Evolutionary conservation across 2,888 invertebrate genomes (phyloP), one percentile per base, ranked within the genome.

Genomic region (Euclidia mi): DNA sequence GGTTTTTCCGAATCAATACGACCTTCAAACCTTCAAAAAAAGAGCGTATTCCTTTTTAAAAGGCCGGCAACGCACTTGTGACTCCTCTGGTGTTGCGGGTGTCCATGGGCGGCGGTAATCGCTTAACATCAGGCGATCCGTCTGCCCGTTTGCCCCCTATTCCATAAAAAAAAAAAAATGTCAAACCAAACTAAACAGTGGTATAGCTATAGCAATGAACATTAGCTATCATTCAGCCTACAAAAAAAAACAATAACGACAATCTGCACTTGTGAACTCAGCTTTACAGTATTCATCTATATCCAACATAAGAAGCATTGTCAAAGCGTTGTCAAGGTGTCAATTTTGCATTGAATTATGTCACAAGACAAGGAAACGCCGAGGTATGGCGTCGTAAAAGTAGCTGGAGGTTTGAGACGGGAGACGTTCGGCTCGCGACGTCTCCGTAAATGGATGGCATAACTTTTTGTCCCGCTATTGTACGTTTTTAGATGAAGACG

Each of bases 331-430:
- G 68, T 68, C 72, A 60, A 60, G 17, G 44, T 72, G 71, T 69
- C 70, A 71, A 61, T 71, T 71, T 55, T 63, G 55, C 49, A 50
- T 57, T 64, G 62, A 68, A 71, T 71, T 68, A 58, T 59, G 68
- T 71, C 68, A 68, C 41, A 53, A 65, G 41, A 49, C 47, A 41
- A 41, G 48, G 12, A 67, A 61, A 35, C 46, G 46, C 14, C 44
- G 56, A 47, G 47, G 40, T 20, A 55, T 28, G 20, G 44, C 35
- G 35, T 17, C 25, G 44, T 52, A 43, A 48, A 42, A 56, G 37
- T 45, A 32, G n/a, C n/a, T n/a, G n/a, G n/a, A n/a, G 45, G 41
- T 58, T 52, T 28, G 3, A 17, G 17, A n/a, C n/a, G 17, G 9
- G 3, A 4, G 12, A 35, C n/a, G 37, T 12, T 47, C n/a, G 18